These are phyloP conservation scores for Eueremaeus valkanovi DNA, from an alignment of 2,888 invertebrate genomes.

Conservation along the genomic window DNA sequence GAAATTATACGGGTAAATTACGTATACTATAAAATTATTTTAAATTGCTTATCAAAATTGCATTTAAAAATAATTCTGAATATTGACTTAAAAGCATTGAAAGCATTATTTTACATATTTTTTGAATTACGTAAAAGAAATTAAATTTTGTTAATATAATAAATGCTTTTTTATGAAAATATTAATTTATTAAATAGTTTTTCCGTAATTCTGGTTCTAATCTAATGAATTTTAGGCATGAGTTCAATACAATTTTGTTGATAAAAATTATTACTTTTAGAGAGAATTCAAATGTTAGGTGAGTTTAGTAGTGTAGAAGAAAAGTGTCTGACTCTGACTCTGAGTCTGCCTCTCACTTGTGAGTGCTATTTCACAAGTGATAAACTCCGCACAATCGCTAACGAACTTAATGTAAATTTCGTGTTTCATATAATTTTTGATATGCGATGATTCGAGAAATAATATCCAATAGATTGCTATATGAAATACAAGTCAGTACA, in stretches of 20 bases:
- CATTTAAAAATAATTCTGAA: too few species aligned
- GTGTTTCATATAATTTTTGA: background rate
- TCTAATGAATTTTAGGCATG: too few species aligned
- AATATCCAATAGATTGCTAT: background rate
- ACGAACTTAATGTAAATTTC: slow-evolving; percentile 10
- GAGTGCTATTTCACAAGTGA: background rate
- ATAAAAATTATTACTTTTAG: background rate
- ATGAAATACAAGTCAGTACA: background rate
- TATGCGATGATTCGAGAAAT: background rate
- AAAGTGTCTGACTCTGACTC: background rate
- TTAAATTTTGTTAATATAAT: too few species aligned
- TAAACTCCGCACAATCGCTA: background rate
- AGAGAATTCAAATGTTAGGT: background rate
- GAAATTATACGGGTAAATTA: too few species aligned
- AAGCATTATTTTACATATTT: too few species aligned
- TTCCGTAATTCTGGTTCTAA: too few species aligned
- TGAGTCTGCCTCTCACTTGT: background rate
- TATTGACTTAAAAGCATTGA: too few species aligned
- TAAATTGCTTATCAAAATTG: too few species aligned
- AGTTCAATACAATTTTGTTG: background rate
- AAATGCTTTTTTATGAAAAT: too few species aligned
- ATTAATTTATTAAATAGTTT: too few species aligned
- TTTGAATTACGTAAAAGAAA: too few species aligned
- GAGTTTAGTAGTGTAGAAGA: background rate
- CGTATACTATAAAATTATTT: too few species aligned